Percentiles rank a stretch among this genome's conserved stretches.
phyloP scores from a whole-genome alignment of 2,888 invertebrate genomes.

The Acrobasis consociella region DNA sequence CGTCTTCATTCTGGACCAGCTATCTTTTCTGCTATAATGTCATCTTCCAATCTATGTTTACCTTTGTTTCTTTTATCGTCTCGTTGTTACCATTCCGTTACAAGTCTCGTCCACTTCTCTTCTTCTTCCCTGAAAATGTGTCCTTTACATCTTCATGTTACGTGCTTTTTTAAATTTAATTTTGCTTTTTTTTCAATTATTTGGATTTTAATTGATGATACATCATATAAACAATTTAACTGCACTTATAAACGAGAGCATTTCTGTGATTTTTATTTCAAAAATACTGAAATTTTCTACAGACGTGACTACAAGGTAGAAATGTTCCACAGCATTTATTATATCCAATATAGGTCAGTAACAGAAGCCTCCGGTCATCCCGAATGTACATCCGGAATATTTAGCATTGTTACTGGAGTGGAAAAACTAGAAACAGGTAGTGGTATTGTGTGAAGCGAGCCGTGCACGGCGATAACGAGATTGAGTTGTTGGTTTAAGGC shows the following conservation, averaged over 20 bases:
- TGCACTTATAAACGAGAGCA: background rate
- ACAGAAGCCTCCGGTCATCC: slow-evolving; percentile 11
- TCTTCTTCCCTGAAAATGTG: too few relatives aligned
- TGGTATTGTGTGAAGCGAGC: slow-evolving; percentile 22
- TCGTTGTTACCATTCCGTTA: too few relatives aligned
- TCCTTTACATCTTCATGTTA: too few relatives aligned
- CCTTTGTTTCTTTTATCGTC: too few relatives aligned
- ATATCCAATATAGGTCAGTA: slow-evolving; percentile 19
- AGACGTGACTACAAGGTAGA: background rate
- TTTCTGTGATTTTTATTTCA: background rate
- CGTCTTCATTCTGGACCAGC: too few relatives aligned
- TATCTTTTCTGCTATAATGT: too few relatives aligned
- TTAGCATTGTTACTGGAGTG: slow-evolving; percentile 27
- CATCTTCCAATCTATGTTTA: too few relatives aligned
- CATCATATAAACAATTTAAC: too few relatives aligned
- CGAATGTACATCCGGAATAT: slow-evolving; percentile 14
- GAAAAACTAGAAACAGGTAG: slow-evolving; percentile 30
- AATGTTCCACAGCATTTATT: slow-evolving; percentile 16
- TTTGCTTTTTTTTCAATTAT: too few relatives aligned
- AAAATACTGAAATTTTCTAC: background rate
- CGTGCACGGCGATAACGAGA: slow-evolving; percentile 32
- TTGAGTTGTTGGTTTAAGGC: slow-evolving; percentile 9
- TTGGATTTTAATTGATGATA: too few relatives aligned
- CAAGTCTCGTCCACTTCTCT: too few relatives aligned
- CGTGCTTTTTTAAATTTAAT: too few relatives aligned